Conservation (phyloP, 1,140 invertebrate genomes). For the Hypsibius dujardini region DNA sequence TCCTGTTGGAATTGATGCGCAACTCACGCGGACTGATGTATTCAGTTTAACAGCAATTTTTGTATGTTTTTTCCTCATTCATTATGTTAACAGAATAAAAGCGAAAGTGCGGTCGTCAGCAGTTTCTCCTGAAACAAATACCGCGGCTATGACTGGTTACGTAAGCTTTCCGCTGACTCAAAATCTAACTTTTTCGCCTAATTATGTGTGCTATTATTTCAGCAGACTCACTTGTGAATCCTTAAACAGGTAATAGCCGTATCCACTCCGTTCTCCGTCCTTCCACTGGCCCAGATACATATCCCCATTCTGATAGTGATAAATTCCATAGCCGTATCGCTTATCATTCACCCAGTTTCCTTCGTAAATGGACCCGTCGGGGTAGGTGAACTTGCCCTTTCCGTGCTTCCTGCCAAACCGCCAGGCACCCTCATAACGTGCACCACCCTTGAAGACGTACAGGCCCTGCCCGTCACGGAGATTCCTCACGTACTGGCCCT, state of each 20-base stretch:
- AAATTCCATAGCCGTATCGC: constrained; percentile 11
- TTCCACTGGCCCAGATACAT: constrained; percentile 7
- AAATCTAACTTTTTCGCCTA: too few species aligned
- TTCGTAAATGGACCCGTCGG: constrained; percentile 13
- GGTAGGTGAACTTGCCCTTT: constrained; percentile 5
- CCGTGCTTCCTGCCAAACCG: constrained; percentile 1
- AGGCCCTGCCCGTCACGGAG: constrained; percentile 4
- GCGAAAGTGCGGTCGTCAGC: too few species aligned
- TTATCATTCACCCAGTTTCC: constrained; percentile 15
- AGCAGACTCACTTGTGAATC: background rate
- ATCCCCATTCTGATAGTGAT: constrained; percentile 3
- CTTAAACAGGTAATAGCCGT: background rate
- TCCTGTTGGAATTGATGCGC: too few species aligned
- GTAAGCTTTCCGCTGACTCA: too few species aligned
- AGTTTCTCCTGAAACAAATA: too few species aligned
- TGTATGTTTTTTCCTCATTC: too few species aligned
- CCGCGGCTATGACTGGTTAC: too few species aligned
- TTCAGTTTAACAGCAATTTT: too few species aligned
- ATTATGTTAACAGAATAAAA: too few species aligned
- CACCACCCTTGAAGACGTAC: constrained; percentile 2
- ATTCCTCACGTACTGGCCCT: background rate
- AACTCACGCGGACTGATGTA: too few species aligned
- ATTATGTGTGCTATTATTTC: too few species aligned
- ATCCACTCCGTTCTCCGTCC: background rate
- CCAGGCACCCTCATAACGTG: constrained; percentile 5